Evolutionary conservation across 2,888 invertebrate genomes (phyloP).

Genomic region (Dorcus hopei): DNA sequence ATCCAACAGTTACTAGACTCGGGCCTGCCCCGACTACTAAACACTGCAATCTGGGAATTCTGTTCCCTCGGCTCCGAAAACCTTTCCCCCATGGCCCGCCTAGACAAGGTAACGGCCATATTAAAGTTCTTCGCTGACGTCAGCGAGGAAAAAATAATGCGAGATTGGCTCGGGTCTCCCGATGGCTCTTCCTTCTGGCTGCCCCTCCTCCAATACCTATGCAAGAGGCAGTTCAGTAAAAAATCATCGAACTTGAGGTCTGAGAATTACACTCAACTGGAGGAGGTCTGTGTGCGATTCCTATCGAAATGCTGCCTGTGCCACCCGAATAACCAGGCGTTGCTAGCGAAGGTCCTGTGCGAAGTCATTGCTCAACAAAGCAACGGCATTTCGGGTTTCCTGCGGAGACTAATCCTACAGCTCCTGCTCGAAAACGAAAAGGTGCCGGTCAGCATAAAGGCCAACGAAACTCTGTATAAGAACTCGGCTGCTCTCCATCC

Average conservation of each 20-base stretch:
- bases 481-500: conserved; percentile 40
- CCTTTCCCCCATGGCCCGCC: conserved; percentile 52
- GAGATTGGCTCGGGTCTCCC: conserved; percentile 81
- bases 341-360: conserved; percentile 76
- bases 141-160: conserved; percentile 75
- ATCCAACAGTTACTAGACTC: conserved; percentile 75
- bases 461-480: conserved; percentile 47
- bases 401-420: conserved; percentile 80
- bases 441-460: conserved; percentile 68
- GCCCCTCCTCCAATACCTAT: conserved; percentile 72
- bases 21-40: conserved; percentile 64
- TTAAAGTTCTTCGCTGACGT: conserved; percentile 80
- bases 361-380: conserved; percentile 67
- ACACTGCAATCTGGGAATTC: conserved; percentile 58
- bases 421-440: conserved; percentile 84
- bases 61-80: conserved; percentile 29
- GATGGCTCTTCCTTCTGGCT: conserved; percentile 85
- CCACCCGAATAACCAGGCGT: conserved; percentile 79
- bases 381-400: conserved; percentile 79
- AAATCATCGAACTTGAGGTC: conserved; percentile 39
- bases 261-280: conserved; percentile 56
- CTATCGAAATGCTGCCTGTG: conserved; percentile 81
- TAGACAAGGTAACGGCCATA: conserved; percentile 62
- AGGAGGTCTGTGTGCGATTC: conserved; percentile 76
- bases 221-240: conserved; percentile 47